Base-by-base conservation (phyloP, 2,888 invertebrate species). In the Mellilla xanthometata region DNA sequence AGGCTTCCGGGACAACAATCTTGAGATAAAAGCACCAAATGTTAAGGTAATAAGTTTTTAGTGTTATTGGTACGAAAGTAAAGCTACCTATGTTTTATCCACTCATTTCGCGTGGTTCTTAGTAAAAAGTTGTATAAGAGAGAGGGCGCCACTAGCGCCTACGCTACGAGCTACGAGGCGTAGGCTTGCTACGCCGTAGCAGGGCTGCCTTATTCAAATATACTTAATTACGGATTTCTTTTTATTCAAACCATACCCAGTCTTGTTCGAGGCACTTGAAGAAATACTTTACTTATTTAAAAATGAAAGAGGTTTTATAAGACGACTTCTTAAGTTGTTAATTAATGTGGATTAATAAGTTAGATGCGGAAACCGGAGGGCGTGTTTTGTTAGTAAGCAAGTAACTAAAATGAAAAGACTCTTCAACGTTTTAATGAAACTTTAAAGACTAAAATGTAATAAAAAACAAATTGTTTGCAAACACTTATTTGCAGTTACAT, bases 71-170 rank as follows among this genome's bases (percentile, higher is more conserved):
- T 39, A 29, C n/a, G n/a, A 9, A 63, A 78, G 84, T 86, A 80
- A 86, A 89, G 86, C 86, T 87, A 86, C 85, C 68, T 79, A 81
- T 84, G 82, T 85, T 87, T 86, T 78, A 86, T 82, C 85, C 85
- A 79, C 85, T 88, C 87, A 88, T 88, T 89, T 85, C 84, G 81
- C 85, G 81, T 74, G 86, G 83, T 83, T 85, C 86, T 85, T 85
- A 85, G 82, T 85, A 88, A 87, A 87, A 88, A 88, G 87, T 89
- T 87, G 80, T 81, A 73, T 65, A 69, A 46, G 46, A 35, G 46
- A 10, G 74, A 76, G 76, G 74, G 69, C 62, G 66, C 60, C 70
- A 72, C 72, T 69, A 72, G 72, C 77, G 72, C 75, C 74, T 75
- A 76, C 75, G 70, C 58, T 68, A 69, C 66, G 66, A 72, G 76